These are phyloP conservation scores for Lasioglossum lativentre DNA, from an alignment of 2,888 invertebrate genomes.

Conservation along the genomic window DNA sequence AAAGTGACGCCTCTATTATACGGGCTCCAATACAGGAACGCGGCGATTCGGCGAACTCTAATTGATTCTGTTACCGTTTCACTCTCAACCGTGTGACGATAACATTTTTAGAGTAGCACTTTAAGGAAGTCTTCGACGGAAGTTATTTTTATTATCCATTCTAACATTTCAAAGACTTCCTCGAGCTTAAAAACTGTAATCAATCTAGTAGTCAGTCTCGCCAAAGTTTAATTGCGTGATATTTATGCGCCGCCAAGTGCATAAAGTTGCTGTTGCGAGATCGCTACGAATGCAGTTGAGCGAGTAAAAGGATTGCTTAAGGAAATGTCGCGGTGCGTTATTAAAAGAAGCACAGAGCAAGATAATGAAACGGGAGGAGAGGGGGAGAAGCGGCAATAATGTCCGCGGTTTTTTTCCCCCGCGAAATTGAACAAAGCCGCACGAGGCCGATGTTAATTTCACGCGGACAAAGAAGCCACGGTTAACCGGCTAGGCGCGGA, in stretches of 20 bases:
- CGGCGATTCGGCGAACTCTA: no score
- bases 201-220: background rate
- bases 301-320: background rate
- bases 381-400: conserved; percentile 36
- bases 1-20: background rate
- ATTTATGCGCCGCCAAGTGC: background rate
- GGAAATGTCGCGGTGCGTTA: conserved; percentile 21
- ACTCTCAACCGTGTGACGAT: background rate
- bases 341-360: conserved; percentile 11
- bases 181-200: background rate
- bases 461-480: conserved; percentile 41
- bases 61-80: background rate
- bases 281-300: background rate
- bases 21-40: background rate
- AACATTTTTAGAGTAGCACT: background rate
- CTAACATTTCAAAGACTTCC: background rate
- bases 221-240: background rate
- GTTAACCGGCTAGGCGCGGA: no score
- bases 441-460: conserved; percentile 42
- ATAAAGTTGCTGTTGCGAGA: background rate
- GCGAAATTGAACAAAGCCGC: conserved; percentile 40
- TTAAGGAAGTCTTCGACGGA: background rate
- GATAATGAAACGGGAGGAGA: conserved; percentile 31
- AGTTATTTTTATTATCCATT: background rate
- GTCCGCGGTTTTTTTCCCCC: conserved; percentile 25